phyloP scores from a whole-genome alignment of 1,140 invertebrate genomes.

The Nebria ingens region DNA sequence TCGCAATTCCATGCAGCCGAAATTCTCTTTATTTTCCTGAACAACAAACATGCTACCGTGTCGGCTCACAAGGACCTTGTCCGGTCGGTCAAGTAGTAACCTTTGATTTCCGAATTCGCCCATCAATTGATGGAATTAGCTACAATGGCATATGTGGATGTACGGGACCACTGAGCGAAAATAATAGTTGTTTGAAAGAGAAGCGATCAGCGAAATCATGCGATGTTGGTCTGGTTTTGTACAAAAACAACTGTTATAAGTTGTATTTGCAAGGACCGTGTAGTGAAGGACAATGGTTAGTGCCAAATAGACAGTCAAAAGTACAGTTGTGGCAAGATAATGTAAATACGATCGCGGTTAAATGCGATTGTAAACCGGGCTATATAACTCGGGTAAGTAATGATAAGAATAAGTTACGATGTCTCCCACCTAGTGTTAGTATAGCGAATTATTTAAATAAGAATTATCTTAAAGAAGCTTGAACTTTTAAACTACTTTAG shows the following conservation, averaged over 20 bases:
- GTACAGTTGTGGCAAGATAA: slow-evolving; percentile 27
- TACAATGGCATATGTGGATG: slow-evolving; percentile 71
- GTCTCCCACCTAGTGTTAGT: slow-evolving; percentile 39
- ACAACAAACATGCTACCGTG: slow-evolving; percentile 59
- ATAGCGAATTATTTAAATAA: slow-evolving; percentile 45
- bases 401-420: slow-evolving; percentile 25
- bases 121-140: slow-evolving; percentile 65
- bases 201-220: slow-evolving; percentile 9
- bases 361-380: slow-evolving; percentile 63
- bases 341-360: slow-evolving; percentile 33
- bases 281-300: slow-evolving; percentile 58
- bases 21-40: slow-evolving; percentile 63
- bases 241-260: slow-evolving; percentile 54
- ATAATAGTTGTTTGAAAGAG: slow-evolving; percentile 22
- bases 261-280: slow-evolving; percentile 66
- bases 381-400: slow-evolving; percentile 38
- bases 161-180: slow-evolving; percentile 29
- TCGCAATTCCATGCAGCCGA: slow-evolving; percentile 55
- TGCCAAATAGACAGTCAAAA: slow-evolving; percentile 37
- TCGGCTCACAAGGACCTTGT: slow-evolving; percentile 63
- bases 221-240: slow-evolving; percentile 43
- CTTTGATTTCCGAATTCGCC: slow-evolving; percentile 63
- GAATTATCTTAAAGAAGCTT: slow-evolving; percentile 20
- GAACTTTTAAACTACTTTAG: too few species aligned
- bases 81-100: slow-evolving; percentile 55